Evolutionary conservation across 2,888 invertebrate species (phyloP), one percentile per base, ranked within the genome.

Genomic region (Machimus atricapillus): DNA sequence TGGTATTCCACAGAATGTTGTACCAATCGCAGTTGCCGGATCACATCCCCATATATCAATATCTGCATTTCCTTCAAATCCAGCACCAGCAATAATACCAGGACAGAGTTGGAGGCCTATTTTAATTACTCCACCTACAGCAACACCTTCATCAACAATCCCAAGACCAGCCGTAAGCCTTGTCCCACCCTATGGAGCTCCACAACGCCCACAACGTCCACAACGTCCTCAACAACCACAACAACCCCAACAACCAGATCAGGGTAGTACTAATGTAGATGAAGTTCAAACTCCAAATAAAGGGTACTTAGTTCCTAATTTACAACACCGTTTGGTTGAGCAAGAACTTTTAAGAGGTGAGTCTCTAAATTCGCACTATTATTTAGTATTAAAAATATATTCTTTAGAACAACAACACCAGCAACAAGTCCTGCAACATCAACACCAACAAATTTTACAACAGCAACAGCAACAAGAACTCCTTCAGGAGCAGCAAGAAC

Each of bases 61-160:
- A 52, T 31, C 66, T 66, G 31, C 34, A n/a, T 23, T 52, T 46
- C 34, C 85, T 9, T 12, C 77, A 40, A 52, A 73, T 23, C 52
- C 52, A 3, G 14, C 56, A n/a, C 23, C 86, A 86, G 46, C 56
- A 37, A 7, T 46, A 3, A 46, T 52, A 14, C 78, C 86, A 5
- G 77, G 86, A 9, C 77, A 86, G n/a, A 40, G 77, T 1, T 77
- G 58, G 74, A 43, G 85, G 16, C 86, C 86, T 2, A 43, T 77
- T 34, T n/a, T 86, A 19, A 23, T 77, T 43, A 77, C 34, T 12
- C 27, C 76, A 8, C 37, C 37, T 2, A 8, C 77, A 9, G 31
- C 56, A 77, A 46, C 86, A n/a, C 78, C 86, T 12, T 56, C 78
- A 14, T 16, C 66, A 31, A 40, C 86, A 8, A 56, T 78, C 7